A percentile compares a stretch with the other conserved stretches of the same genome.
phyloP scores from a whole-genome alignment of 2,888 invertebrate species.

The Toxonevra muliebris region DNA sequence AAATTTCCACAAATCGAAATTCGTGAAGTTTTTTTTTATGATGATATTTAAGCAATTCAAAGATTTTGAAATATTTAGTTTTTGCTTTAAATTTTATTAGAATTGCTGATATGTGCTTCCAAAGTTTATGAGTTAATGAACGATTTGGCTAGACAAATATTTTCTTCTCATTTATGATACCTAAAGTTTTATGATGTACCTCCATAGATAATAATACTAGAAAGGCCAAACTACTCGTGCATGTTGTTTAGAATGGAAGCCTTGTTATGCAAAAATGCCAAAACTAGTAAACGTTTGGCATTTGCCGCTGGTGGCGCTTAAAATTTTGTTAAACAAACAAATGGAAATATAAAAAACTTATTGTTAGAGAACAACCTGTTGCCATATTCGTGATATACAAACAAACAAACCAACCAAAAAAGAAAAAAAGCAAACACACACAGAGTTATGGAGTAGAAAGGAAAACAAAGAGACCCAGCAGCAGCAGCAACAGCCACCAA shows the following conservation, averaged over 20 bases:
- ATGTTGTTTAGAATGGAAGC: neutral
- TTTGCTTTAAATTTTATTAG: no score
- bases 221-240: no score
- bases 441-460: slow-evolving; percentile 39
- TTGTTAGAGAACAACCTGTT: slow-evolving; percentile 54
- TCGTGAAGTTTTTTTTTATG: no score
- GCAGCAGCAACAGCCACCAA: neutral
- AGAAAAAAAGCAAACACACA: neutral
- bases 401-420: neutral
- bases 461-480: slow-evolving; percentile 30
- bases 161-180: no score
- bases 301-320: slow-evolving; percentile 54
- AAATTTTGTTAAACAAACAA: slow-evolving; percentile 43
- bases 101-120: no score
- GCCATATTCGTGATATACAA: slow-evolving; percentile 38
- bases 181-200: no score
- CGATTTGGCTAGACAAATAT: no score
- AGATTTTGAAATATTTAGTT: no score
- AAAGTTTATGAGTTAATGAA: no score
- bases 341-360: slow-evolving; percentile 33
- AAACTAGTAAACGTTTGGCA: neutral
- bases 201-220: no score
- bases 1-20: no score
- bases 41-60: no score
- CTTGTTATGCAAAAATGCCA: slow-evolving; percentile 16